A percentile compares a stretch with the other conserved stretches of the same genome.
These are phyloP conservation scores for Danaus plexippus DNA, from an alignment of 1,140 invertebrate species.

Conservation along the genomic window DNA sequence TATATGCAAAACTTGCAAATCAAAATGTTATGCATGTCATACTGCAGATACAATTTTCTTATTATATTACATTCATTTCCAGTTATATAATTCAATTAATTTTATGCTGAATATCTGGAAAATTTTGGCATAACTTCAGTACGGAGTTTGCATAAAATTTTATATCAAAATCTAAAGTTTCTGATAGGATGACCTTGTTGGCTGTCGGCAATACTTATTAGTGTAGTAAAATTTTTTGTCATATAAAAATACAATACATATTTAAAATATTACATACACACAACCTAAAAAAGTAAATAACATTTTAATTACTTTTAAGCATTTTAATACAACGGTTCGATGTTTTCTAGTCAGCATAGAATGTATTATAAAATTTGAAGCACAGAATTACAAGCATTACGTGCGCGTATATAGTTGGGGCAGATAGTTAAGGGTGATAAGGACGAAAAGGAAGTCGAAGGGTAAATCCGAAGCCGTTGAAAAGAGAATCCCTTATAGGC, in stretches of 20 bases:
- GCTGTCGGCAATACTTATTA: neutral
- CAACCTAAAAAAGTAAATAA: no score
- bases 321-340: no score
- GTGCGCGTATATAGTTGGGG: conserved; percentile 17
- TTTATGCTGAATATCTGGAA: conserved; percentile 28
- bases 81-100: conserved; percentile 18
- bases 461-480: conserved; percentile 27
- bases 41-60: no score
- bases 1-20: no score
- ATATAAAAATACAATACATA: no score
- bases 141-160: conserved; percentile 22
- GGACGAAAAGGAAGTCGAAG: conserved; percentile 31
- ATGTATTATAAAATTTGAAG: conserved; percentile 21
- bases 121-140: conserved; percentile 33
- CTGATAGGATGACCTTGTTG: conserved; percentile 25
- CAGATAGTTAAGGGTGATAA: conserved; percentile 29
- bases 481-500: conserved; percentile 26
- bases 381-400: conserved; percentile 18
- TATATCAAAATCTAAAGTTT: conserved; percentile 27
- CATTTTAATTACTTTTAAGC: no score
- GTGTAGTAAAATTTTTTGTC: no score
- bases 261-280: no score
- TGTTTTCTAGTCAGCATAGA: no score
- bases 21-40: no score
- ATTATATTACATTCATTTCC: conserved; percentile 8